These are phyloP conservation scores for Rugalucina vietnamica DNA, from an alignment of 2,888 invertebrate species.

Conservation along the genomic window DNA sequence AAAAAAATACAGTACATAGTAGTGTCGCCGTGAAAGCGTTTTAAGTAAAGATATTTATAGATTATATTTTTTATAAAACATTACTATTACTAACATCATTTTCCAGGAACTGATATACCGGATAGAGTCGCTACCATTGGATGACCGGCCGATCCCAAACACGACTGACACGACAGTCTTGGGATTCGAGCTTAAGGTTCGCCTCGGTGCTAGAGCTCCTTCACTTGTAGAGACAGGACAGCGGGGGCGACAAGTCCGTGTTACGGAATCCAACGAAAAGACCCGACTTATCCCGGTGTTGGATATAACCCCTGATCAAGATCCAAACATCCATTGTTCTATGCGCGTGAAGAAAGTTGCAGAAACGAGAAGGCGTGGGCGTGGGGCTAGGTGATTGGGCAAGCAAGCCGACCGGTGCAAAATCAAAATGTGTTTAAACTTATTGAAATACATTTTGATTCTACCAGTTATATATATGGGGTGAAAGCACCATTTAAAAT, in stretches of 20 bases:
- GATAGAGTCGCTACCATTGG: constrained; percentile 36
- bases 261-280: constrained; percentile 6
- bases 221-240: constrained; percentile 29
- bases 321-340: constrained; percentile 37
- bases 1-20: too few species aligned
- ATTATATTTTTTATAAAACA: too few species aligned
- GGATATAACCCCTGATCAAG: constrained; percentile 41
- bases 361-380: background rate
- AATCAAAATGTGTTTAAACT: too few species aligned
- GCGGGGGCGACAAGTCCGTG: constrained; percentile 22
- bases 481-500: too few species aligned
- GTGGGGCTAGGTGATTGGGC: background rate
- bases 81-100: background rate
- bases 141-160: constrained; percentile 37
- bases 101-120: constrained; percentile 37
- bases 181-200: constrained; percentile 50
- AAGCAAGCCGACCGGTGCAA: too few species aligned
- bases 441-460: too few species aligned
- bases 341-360: constrained; percentile 24
- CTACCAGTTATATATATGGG: too few species aligned
- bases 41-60: too few species aligned
- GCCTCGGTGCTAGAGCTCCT: constrained; percentile 45
- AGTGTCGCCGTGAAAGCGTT: too few species aligned
- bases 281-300: constrained; percentile 39
- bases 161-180: constrained; percentile 29